Evolutionary conservation across 2,113 vertebrate genomes (phyloP).

Genomic region (Syrmaticus mikado): DNA sequence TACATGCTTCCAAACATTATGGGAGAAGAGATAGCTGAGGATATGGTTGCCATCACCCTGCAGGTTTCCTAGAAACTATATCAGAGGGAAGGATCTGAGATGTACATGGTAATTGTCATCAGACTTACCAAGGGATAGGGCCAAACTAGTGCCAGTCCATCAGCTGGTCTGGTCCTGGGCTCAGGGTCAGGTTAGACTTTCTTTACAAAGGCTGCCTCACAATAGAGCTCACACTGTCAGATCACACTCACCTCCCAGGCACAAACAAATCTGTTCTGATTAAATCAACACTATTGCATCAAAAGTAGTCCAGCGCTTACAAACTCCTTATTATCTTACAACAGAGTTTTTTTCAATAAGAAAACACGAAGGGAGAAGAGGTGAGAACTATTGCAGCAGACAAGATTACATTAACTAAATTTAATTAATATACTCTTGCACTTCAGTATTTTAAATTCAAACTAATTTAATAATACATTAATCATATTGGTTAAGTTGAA

Average conservation of each 20-base stretch:
- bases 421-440: slow-evolving; percentile 44
- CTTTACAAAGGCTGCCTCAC: neutral
- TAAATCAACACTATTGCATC: neutral
- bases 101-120: accelerated
- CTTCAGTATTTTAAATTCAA: slow-evolving; percentile 5
- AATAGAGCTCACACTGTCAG: neutral
- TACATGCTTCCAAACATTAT: neutral
- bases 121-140: neutral
- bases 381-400: neutral
- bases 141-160: accelerated
- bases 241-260: neutral
- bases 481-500: slow-evolving; percentile 8
- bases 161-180: accelerated
- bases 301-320: neutral
- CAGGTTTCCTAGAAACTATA: neutral
- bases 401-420: slow-evolving; percentile 51
- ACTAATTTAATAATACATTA: slow-evolving; percentile 52
- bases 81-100: neutral
- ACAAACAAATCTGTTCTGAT: accelerated
- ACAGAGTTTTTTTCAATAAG: neutral
- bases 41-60: accelerated
- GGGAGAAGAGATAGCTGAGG: neutral
- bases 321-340: neutral
- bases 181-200: neutral
- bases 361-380: neutral